Evolutionary conservation across 2,797 vertebrate species (phyloP), one percentile per base, ranked within the genome.

Genomic region (Heliangelus exortis): DNA sequence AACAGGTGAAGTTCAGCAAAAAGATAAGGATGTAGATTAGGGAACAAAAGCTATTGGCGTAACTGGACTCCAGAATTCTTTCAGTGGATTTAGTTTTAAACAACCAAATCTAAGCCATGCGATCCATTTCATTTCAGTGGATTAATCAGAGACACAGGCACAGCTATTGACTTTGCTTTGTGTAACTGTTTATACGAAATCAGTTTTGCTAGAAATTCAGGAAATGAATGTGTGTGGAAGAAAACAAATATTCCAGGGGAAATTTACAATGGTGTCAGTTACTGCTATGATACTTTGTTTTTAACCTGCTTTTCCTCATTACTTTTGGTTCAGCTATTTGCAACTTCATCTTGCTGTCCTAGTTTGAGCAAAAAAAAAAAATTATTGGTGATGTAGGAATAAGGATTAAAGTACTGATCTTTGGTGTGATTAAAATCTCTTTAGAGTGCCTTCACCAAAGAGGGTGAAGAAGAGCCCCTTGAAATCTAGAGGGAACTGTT

Each of bases 211-310:
- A 95, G 92, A 93, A 92, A 84, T 87, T 94, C 87, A 94, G 94
- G 93, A 96, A 96, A 93, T 96, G 87, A 96, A 93, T 53, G 93
- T 93, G 91, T 94, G 94, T 95, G 65, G 94, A 96, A 92, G 93
- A 93, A 94, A 86, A 90, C 90, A 97, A 97, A 94, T 87, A 96
- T 96, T 93, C 84, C 55, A 48, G 72, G 15, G 61, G 84, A 90
- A 78, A 87, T 87, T 87, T 86, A 86, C 55, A 41, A 23, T 50
- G 67, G 86, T 96, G 88, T 94, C 85, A 89, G 53, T 97, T 97
- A 89, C 86, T 92, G 79, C 75, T 84, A 22, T 69, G 50, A 87
- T 91, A 84, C 17, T 95, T 95, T 3, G 29, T n/a, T 93, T 92
- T 92, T 86, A 91, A 74, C 55, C 45, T 91, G 81, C 77, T 84